Evolutionary conservation across 2,113 vertebrate species (phyloP).

Genomic region (Epinephelus lanceolatus): DNA sequence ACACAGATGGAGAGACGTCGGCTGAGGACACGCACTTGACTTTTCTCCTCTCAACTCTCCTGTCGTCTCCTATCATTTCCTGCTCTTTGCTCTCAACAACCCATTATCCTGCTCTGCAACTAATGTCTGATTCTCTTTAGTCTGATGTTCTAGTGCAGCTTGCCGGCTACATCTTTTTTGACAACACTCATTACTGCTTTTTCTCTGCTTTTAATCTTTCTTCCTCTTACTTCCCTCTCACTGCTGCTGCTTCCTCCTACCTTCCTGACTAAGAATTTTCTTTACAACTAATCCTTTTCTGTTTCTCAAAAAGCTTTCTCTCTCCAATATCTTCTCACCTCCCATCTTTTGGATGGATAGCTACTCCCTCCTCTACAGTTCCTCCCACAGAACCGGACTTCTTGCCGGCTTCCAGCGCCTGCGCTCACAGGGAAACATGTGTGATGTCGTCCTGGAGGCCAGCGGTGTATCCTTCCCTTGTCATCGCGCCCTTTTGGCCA

Average conservation of each 20-base stretch:
- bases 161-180: conserved; percentile 4
- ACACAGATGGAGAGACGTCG: conserved; percentile 52
- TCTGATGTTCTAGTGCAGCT: not conserved
- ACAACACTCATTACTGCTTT: conserved; percentile 9
- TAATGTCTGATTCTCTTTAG: conserved; percentile 3
- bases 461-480: conserved; percentile 91
- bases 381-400: conserved; percentile 86
- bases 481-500: conserved; percentile 92
- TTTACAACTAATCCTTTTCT: not conserved
- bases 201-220: not conserved
- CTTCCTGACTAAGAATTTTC: not conserved
- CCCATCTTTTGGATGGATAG: conserved; percentile 77
- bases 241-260: not conserved
- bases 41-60: not conserved
- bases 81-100: not conserved
- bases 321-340: not conserved
- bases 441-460: conserved; percentile 92
- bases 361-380: conserved; percentile 94
- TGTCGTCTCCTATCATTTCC: not conserved
- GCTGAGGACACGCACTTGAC: conserved; percentile 21
- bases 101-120: not conserved
- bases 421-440: conserved; percentile 89
- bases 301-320: not conserved
- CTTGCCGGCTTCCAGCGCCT: conserved; percentile 91
- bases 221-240: not conserved